phyloP scores from a whole-genome alignment of 2,888 invertebrate species.

The Aspidapion aeneum region DNA sequence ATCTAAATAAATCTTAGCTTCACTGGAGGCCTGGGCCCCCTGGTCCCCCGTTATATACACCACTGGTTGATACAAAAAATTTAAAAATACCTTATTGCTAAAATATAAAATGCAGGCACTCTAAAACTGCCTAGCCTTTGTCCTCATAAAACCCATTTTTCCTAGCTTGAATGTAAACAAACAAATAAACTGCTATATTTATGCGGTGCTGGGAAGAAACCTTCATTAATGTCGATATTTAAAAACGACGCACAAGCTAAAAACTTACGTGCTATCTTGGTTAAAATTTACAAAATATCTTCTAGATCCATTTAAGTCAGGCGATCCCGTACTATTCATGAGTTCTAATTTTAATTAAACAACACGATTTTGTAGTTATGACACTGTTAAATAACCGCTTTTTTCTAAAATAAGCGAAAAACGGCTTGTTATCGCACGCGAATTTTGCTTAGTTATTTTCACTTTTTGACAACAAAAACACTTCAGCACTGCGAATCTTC shows the following conservation, averaged over 20 bases:
- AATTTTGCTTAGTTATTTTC: conserved; percentile 11
- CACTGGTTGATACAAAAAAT: no score
- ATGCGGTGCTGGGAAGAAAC: not conserved
- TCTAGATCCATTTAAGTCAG: conserved; percentile 71
- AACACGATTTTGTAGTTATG: no score
- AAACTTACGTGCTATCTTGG: conserved; percentile 95
- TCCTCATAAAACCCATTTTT: not conserved
- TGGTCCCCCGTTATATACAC: no score
- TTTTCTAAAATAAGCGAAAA: conserved; percentile 4
- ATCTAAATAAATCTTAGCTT: no score
- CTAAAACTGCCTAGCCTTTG: no score
- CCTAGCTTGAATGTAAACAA: not conserved
- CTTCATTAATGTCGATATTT: not conserved
- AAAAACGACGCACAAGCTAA: not conserved
- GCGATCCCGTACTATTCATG: conserved; percentile 81
- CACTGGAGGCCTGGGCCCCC: no score
- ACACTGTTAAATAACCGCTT: no score
- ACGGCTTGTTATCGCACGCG: conserved; percentile 1
- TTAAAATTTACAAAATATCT: conserved; percentile 95
- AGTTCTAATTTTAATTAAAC: no score
- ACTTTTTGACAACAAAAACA: conserved; percentile 28
- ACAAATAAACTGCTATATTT: not conserved
- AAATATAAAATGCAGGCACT: no score
- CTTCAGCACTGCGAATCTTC: conserved; percentile 31
- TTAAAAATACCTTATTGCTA: no score